A percentile compares a stretch with the other conserved stretches of the same genome.
Evolutionary conservation across 30 jellyfish, hydroid and myxozoan genomes (phyloP).

Genomic region (Chrysaora quinquecirrha): DNA sequence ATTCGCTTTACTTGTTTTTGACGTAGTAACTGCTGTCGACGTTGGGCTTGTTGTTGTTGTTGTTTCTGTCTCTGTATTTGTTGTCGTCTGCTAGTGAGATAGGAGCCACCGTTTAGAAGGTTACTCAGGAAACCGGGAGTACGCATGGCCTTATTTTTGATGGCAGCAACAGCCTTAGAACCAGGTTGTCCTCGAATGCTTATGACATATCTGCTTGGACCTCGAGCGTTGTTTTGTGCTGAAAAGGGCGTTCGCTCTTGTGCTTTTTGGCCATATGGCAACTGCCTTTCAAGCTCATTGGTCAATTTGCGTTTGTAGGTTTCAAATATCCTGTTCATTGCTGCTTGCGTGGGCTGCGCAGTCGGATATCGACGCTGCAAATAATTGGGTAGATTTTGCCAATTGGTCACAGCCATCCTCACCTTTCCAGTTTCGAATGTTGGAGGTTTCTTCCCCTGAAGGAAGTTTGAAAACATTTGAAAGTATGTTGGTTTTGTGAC

Average conservation of each 20-base stretch:
- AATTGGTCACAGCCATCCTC: not conserved
- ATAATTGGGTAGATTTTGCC: not conserved
- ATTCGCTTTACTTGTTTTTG: not conserved
- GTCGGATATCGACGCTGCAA: not conserved
- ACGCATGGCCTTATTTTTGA: conserved; percentile 45
- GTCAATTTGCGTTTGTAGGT: not conserved
- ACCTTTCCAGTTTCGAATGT: not conserved
- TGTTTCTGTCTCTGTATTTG: not conserved
- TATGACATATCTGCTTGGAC: conserved; percentile 41
- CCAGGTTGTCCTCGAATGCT: conserved; percentile 70
- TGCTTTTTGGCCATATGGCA: not conserved
- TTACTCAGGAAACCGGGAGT: conserved; percentile 58
- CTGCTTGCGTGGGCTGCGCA: not conserved
- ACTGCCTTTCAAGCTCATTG: not conserved
- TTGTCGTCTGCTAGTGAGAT: not conserved
- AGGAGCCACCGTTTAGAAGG: conserved; percentile 48
- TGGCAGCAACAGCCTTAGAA: conserved; percentile 49
- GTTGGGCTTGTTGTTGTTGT: not conserved
- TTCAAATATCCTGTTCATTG: not conserved
- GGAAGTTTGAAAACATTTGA: conserved; percentile 43
- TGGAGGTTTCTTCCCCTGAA: conserved; percentile 26
- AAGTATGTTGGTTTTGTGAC: conserved; percentile 49
- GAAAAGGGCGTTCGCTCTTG: not conserved
- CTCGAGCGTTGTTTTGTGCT: conserved; percentile 22
- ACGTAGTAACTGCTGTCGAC: conserved; percentile 25